Evolutionary conservation across 2,113 vertebrate genomes (phyloP).

Genomic region (Bubo bubo): DNA sequence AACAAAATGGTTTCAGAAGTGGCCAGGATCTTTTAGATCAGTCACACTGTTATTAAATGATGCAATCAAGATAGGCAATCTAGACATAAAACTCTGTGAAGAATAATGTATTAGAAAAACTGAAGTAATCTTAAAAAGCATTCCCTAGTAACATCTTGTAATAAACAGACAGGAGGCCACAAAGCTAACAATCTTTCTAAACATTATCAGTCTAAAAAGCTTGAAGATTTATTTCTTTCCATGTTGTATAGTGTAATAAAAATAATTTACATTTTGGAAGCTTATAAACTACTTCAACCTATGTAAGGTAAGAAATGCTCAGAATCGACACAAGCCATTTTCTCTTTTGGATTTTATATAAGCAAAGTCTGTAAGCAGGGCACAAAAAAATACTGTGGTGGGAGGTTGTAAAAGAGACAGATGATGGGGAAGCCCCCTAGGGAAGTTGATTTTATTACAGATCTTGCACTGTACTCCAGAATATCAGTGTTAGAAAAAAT

Average conservation of each 20-base stretch:
- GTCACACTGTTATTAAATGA: background rate
- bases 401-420: background rate
- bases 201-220: background rate
- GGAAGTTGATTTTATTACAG: background rate
- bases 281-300: background rate
- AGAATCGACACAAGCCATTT: background rate
- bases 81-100: background rate
- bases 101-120: background rate
- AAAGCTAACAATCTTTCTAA: background rate
- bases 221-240: background rate
- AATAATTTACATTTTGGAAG: background rate
- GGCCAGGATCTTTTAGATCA: background rate
- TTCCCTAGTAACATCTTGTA: background rate
- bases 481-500: background rate
- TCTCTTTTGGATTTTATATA: background rate
- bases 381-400: background rate
- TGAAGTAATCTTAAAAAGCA: background rate
- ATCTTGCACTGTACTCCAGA: background rate
- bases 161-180: background rate
- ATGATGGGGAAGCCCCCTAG: background rate
- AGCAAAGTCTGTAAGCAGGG: background rate
- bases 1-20: background rate
- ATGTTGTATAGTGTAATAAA: background rate
- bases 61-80: background rate
- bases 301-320: background rate